phyloP scores from a whole-genome alignment of 2,797 vertebrate species.

The Urosaurus nigricauda region DNA sequence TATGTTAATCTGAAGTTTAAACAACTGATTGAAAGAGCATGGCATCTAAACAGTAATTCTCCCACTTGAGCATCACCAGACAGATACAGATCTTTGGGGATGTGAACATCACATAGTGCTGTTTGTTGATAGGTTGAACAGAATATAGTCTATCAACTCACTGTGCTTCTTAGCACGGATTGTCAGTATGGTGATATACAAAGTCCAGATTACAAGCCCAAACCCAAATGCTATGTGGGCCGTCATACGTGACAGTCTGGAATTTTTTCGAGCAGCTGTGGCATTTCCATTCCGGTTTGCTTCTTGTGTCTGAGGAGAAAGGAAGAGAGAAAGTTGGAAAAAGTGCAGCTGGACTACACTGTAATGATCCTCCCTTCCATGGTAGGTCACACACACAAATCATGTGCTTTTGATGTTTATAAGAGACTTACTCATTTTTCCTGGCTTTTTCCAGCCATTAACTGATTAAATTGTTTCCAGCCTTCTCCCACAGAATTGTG shows the following conservation, averaged over 20 bases:
- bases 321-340: not conserved
- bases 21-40: not conserved
- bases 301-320: slow-evolving; percentile 20
- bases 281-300: not conserved
- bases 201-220: not conserved
- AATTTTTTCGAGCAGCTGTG: not conserved
- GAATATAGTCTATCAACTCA: not conserved
- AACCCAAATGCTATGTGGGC: not conserved
- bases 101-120: not conserved
- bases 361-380: too few relatives aligned
- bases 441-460: too few relatives aligned
- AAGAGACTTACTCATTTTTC: too few relatives aligned
- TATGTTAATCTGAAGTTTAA: too few relatives aligned
- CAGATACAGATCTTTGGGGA: not conserved
- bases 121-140: not conserved
- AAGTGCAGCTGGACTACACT: too few relatives aligned
- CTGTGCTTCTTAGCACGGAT: too few relatives aligned
- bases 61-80: not conserved
- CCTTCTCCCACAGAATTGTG: too few relatives aligned
- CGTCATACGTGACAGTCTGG: not conserved
- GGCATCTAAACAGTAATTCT: not conserved
- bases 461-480: too few relatives aligned
- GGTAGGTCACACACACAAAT: too few relatives aligned
- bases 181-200: not conserved
- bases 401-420: too few relatives aligned